These are phyloP conservation scores for Herpailurus yagouaroundi DNA, from an alignment of 2,113 vertebrate species.

Conservation along the genomic window DNA sequence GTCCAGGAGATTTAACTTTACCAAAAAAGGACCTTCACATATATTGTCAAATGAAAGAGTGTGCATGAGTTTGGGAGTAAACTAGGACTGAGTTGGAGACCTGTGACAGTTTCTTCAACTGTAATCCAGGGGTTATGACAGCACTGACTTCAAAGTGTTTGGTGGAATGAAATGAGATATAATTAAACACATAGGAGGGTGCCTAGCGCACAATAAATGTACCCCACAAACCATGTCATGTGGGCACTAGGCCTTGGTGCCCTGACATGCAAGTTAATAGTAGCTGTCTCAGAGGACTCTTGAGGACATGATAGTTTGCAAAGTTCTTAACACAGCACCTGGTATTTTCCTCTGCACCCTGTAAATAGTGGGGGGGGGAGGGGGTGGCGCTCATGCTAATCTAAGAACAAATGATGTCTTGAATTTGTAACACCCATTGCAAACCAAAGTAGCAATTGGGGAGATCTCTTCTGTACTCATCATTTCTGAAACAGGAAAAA, in stretches of 20 bases:
- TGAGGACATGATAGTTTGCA: fast-evolving
- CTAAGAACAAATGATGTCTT: background rate
- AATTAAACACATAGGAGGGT: background rate
- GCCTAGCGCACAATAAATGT: fast-evolving
- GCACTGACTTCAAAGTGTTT: background rate
- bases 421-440: background rate
- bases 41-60: background rate
- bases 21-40: background rate
- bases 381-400: background rate
- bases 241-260: background rate
- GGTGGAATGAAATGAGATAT: background rate
- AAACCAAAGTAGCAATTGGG: background rate
- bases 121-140: background rate
- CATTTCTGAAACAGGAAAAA: background rate
- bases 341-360: background rate
- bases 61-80: background rate
- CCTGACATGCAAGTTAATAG: background rate
- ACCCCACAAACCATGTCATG: background rate
- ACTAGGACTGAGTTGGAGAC: background rate
- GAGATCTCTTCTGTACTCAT: background rate
- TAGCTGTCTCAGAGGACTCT: background rate
- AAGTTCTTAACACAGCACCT: background rate
- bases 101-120: background rate
- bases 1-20: background rate
- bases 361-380: background rate